Percentiles rank a stretch among this genome's conserved stretches.
Conservation (phyloP, 2,888 invertebrate genomes). For the Cataglyphis altisquamis region DNA sequence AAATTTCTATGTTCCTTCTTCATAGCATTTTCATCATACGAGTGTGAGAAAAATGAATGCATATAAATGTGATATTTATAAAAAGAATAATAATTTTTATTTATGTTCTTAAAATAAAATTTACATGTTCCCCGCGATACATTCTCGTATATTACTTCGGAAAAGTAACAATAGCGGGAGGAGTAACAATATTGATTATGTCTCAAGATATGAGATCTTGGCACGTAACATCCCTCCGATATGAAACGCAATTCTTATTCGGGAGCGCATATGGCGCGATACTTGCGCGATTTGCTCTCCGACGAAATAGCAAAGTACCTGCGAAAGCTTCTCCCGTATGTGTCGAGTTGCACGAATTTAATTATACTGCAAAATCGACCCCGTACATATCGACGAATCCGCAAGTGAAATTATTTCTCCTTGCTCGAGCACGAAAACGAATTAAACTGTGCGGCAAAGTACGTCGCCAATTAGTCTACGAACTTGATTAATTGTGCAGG, state of each 20-base stretch:
- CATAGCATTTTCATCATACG: background rate
- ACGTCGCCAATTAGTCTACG: conserved; percentile 6
- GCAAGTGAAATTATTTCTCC: conserved; percentile 56
- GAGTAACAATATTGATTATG: background rate
- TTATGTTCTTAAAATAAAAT: background rate
- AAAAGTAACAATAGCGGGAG: background rate
- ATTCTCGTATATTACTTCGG: background rate
- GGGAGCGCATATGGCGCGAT: background rate
- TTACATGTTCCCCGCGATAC: background rate
- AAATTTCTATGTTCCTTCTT: background rate
- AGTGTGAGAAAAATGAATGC: background rate
- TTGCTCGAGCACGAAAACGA: conserved; percentile 54
- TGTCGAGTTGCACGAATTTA: conserved; percentile 35
- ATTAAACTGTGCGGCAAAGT: conserved; percentile 51
- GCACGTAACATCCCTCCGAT: conserved; percentile 22
- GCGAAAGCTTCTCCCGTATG: conserved; percentile 14
- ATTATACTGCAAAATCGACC: conserved; percentile 50
- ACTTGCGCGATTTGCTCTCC: background rate
- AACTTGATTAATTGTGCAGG: conserved; percentile 29
- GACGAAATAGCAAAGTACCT: conserved; percentile 29
- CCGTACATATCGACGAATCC: conserved; percentile 43
- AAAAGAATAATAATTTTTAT: background rate
- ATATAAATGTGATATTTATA: background rate
- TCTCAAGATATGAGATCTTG: conserved; percentile 7
- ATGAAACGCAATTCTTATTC: conserved; percentile 29